These are phyloP conservation scores for Chymomyza amoena DNA, from an alignment of 2,888 invertebrate genomes.

Conservation along the genomic window DNA sequence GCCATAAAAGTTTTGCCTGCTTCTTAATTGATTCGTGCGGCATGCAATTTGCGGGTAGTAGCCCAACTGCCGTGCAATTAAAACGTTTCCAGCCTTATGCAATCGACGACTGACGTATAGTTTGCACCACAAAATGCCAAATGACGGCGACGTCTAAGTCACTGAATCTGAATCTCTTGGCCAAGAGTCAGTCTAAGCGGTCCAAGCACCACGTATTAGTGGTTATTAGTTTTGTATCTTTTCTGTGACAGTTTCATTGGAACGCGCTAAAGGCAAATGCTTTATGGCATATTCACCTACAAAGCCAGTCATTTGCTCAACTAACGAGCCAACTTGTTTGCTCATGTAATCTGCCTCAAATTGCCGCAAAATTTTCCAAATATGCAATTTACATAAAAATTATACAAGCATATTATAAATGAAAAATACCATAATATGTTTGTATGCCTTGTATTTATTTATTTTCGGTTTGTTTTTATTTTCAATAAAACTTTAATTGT, in stretches of 20 bases:
- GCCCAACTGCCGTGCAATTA: constrained; percentile 38
- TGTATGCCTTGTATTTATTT: not conserved
- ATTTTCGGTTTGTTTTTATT: not conserved
- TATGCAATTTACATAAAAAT: not conserved
- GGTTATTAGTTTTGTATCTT: too few relatives aligned
- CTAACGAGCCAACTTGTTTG: constrained; percentile 27
- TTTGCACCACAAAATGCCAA: not conserved
- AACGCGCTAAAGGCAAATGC: not conserved
- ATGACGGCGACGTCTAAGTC: not conserved
- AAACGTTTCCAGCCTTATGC: constrained; percentile 48
- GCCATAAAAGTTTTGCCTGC: constrained; percentile 22
- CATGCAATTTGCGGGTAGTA: constrained; percentile 50
- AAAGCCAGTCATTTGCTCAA: constrained; percentile 39
- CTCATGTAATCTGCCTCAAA: constrained; percentile 6
- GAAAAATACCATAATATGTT: too few relatives aligned
- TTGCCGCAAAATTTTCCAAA: not conserved
- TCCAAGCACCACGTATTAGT: not conserved
- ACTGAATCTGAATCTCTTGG: not conserved
- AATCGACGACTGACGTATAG: constrained; percentile 15
- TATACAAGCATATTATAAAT: not conserved
- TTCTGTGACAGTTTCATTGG: not conserved
- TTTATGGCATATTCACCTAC: constrained; percentile 39
- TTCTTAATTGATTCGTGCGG: constrained; percentile 57
- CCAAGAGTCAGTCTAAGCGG: not conserved
- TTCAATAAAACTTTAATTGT: not conserved